phyloP scores from a whole-genome alignment of 2,888 invertebrate genomes.

The Escarpia spicata region DNA sequence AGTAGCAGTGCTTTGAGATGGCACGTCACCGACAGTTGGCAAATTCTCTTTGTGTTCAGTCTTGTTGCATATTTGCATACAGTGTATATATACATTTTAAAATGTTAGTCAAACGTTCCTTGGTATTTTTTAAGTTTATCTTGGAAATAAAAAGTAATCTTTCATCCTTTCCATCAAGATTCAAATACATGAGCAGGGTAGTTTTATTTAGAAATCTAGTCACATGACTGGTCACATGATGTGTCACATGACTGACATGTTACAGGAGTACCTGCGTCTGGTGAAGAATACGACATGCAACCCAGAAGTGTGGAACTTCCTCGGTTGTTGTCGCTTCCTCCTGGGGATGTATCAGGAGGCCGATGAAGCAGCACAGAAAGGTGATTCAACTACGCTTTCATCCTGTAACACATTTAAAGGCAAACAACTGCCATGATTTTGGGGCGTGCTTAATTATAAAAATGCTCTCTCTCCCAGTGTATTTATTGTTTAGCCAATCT shows the following conservation, averaged over 20 bases:
- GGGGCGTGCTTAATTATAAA: too few species aligned
- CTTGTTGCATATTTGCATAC: too few species aligned
- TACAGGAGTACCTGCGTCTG: constrained; percentile 66
- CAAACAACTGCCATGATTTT: too few species aligned
- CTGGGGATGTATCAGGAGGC: constrained; percentile 83
- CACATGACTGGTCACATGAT: neutral
- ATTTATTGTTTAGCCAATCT: too few species aligned
- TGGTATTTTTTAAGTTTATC: too few species aligned
- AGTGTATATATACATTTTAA: too few species aligned
- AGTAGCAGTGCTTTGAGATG: too few species aligned
- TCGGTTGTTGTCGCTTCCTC: constrained; percentile 95
- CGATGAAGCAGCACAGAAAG: constrained; percentile 71
- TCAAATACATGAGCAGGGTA: neutral
- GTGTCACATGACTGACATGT: neutral
- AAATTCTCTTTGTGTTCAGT: too few species aligned
- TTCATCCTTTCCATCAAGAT: neutral
- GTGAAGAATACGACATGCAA: constrained; percentile 69
- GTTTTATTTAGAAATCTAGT: neutral
- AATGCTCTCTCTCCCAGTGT: too few species aligned
- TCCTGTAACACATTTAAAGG: neutral
- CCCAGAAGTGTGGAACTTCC: constrained; percentile 77
- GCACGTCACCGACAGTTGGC: too few species aligned
- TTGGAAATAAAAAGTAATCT: too few species aligned
- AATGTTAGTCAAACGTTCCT: too few species aligned
- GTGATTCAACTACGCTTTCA: constrained; percentile 43